These are phyloP conservation scores for Tyria jacobaeae DNA, from an alignment of 2,888 invertebrate species.

Conservation along the genomic window DNA sequence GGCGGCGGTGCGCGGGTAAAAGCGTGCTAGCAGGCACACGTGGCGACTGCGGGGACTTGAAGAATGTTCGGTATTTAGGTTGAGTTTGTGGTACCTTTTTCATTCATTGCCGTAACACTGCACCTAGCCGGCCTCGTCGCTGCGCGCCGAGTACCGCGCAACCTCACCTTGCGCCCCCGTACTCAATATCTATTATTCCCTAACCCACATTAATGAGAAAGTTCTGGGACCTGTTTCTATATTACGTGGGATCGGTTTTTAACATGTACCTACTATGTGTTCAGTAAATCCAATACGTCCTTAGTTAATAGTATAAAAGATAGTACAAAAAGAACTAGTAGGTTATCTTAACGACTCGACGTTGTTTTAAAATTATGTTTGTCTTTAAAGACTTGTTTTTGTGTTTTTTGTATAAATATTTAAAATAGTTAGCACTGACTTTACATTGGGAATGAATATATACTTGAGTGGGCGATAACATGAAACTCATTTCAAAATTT, in stretches of 20 bases:
- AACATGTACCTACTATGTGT: slow-evolving; percentile 42
- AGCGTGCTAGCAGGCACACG: slow-evolving; percentile 77
- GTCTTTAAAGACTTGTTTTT: slow-evolving; percentile 48
- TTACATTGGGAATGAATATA: slow-evolving; percentile 31
- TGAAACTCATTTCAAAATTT: slow-evolving; percentile 22
- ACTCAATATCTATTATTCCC: slow-evolving; percentile 69
- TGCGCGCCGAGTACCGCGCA: slow-evolving; percentile 28
- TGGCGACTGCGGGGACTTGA: slow-evolving; percentile 75
- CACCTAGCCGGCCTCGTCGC: slow-evolving; percentile 67
- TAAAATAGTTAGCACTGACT: slow-evolving; percentile 36
- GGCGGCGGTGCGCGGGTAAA: slow-evolving; percentile 77
- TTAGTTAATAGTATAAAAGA: slow-evolving; percentile 51
- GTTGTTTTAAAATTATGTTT: slow-evolving; percentile 33
- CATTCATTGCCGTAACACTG: slow-evolving; percentile 84
- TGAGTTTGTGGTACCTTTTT: slow-evolving; percentile 83
- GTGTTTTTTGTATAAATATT: slow-evolving; percentile 39
- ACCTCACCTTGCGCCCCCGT: slow-evolving; percentile 53
- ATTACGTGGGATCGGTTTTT: slow-evolving; percentile 45
- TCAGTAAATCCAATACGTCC: slow-evolving; percentile 47
- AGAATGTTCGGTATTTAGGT: slow-evolving; percentile 85
- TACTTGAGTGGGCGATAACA: slow-evolving; percentile 19
- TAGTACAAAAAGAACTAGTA: slow-evolving; percentile 57
- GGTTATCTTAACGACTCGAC: slow-evolving; percentile 52
- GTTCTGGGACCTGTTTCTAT: slow-evolving; percentile 62
- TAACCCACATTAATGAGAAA: slow-evolving; percentile 67